Percentiles rank a stretch among this genome's conserved stretches.
These are phyloP conservation scores for Thereva unica DNA, from an alignment of 2,888 invertebrate species.

Conservation along the genomic window DNA sequence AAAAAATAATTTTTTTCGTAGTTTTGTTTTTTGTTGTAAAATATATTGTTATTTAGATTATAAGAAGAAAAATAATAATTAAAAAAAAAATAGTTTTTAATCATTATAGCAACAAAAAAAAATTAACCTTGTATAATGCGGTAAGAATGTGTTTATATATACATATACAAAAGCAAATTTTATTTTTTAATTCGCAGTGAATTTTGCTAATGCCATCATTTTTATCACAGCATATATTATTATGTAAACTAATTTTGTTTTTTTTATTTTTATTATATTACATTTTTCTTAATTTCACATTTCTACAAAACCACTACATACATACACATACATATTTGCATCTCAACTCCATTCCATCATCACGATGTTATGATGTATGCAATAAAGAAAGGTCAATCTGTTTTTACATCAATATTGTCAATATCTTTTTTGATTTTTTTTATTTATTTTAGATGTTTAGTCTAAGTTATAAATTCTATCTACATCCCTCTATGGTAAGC, in stretches of 20 bases:
- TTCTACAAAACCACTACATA: constrained; percentile 12
- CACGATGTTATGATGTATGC: constrained; percentile 13
- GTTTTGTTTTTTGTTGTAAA: constrained; percentile 6
- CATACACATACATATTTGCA: constrained; percentile 29
- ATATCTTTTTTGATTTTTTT: neutral
- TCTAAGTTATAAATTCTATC: too few relatives aligned
- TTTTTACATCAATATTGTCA: constrained; percentile 3
- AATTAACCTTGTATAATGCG: constrained; percentile 31
- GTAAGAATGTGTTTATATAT: constrained; percentile 3
- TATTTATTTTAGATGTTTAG: too few relatives aligned
- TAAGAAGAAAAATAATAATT: constrained; percentile 12
- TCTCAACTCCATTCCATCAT: constrained; percentile 27
- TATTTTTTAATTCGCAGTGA: too few relatives aligned
- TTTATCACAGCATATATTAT: constrained; percentile 1
- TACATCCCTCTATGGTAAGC: too few relatives aligned
- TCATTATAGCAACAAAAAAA: constrained; percentile 1
- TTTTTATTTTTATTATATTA: constrained; percentile 17
- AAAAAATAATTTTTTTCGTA: constrained; percentile 7
- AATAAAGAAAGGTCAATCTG: constrained; percentile 15
- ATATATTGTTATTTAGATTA: constrained; percentile 28
- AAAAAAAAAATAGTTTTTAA: too few relatives aligned
- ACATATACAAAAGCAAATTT: too few relatives aligned
- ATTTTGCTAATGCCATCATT: too few relatives aligned
- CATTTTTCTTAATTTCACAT: neutral
- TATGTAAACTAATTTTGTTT: constrained; percentile 9